Evolutionary conservation across 1,140 invertebrate genomes (phyloP).

Genomic region (Drosophila eugracilis): DNA sequence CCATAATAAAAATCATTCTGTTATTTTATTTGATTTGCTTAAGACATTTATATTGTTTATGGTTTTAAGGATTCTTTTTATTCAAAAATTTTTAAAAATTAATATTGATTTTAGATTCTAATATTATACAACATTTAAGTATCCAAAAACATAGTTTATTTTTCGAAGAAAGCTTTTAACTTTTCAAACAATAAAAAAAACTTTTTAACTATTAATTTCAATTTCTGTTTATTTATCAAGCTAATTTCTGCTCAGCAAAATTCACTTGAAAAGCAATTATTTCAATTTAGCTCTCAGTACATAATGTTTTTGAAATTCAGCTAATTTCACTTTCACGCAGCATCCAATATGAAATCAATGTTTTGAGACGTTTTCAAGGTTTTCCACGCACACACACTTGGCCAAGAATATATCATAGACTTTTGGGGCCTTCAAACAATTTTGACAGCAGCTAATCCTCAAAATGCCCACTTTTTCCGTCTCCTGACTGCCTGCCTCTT

Average conservation of each 20-base stretch:
- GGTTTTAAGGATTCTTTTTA: too few relatives aligned
- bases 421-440: constrained; percentile 62
- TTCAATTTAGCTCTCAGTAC: neutral
- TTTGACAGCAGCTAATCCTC: constrained; percentile 67
- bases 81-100: neutral
- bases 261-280: constrained; percentile 33
- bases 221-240: constrained; percentile 7
- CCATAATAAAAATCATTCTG: too few relatives aligned
- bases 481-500: neutral
- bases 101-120: neutral
- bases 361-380: constrained; percentile 14
- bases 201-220: neutral
- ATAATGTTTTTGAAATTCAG: neutral
- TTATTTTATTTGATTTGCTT: too few relatives aligned
- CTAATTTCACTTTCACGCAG: constrained; percentile 38
- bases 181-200: neutral
- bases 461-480: constrained; percentile 11
- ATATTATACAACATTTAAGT: neutral
- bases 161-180: neutral
- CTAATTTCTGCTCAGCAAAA: neutral
- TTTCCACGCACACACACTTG: neutral
- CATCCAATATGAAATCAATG: constrained; percentile 25
- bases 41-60: too few relatives aligned
- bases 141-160: neutral
- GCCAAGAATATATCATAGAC: constrained; percentile 35